These are phyloP conservation scores for Atractosteus spatula DNA, from an alignment of 2,113 vertebrate genomes.

Conservation along the genomic window DNA sequence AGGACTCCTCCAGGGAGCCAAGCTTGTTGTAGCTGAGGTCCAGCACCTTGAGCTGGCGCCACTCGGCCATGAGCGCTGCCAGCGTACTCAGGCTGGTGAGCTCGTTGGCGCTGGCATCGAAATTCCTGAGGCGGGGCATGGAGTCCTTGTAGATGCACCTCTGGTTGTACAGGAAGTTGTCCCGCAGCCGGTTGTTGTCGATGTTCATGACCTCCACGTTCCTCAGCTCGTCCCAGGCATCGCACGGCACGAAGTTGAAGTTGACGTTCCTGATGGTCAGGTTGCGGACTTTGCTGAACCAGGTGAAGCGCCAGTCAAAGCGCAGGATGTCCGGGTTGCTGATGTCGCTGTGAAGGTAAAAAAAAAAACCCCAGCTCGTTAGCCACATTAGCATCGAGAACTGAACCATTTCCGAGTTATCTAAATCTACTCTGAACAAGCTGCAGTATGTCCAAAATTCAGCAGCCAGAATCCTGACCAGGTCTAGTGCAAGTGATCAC, in stretches of 20 bases:
- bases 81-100: conserved; percentile 58
- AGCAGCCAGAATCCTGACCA: too few relatives aligned
- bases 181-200: conserved; percentile 61
- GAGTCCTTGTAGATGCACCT: conserved; percentile 52
- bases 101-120: conserved; percentile 60
- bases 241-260: conserved; percentile 77
- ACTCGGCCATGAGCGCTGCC: conserved; percentile 52
- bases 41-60: conserved; percentile 56
- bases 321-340: conserved; percentile 79
- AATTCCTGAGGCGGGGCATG: conserved; percentile 55
- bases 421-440: too few relatives aligned
- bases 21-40: conserved; percentile 70
- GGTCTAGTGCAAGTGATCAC: too few relatives aligned
- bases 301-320: conserved; percentile 81
- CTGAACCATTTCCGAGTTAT: too few relatives aligned
- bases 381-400: too few relatives aligned
- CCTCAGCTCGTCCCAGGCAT: conserved; percentile 67
- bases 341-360: conserved; percentile 63
- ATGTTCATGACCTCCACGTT: conserved; percentile 55
- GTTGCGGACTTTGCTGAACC: conserved; percentile 62
- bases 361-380: not conserved
- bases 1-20: conserved; percentile 42
- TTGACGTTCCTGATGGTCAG: conserved; percentile 69
- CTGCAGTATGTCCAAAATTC: too few relatives aligned
- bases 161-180: conserved; percentile 61